A percentile compares a stretch with the other conserved stretches of the same genome.
These are phyloP conservation scores for Megaceryle torquata DNA, from an alignment of 2,113 vertebrate genomes.

Conservation along the genomic window DNA sequence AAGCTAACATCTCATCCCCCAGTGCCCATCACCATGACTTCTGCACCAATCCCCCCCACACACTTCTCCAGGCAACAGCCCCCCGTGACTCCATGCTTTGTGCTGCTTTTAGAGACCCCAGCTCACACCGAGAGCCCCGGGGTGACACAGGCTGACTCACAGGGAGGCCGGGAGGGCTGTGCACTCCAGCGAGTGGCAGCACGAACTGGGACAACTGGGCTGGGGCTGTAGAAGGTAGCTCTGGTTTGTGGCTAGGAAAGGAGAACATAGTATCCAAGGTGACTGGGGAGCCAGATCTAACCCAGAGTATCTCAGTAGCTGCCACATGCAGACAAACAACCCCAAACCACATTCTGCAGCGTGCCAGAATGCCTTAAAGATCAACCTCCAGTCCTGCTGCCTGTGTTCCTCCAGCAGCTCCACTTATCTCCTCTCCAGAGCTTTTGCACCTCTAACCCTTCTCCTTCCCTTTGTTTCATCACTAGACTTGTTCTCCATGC, in stretches of 20 bases:
- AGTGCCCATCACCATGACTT: not conserved
- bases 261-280: not conserved
- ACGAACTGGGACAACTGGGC: slow-evolving; percentile 73
- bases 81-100: rapidly evolving
- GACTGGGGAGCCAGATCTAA: not conserved
- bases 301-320: not conserved
- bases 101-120: not conserved
- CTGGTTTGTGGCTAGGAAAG: slow-evolving; percentile 79
- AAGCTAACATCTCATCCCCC: rapidly evolving
- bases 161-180: slow-evolving; percentile 78
- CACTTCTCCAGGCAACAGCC: not conserved
- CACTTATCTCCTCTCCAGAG: not conserved
- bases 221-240: slow-evolving; percentile 80
- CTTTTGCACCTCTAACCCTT: not conserved
- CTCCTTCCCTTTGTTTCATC: not conserved
- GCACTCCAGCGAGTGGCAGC: slow-evolving; percentile 83
- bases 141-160: slow-evolving; percentile 68
- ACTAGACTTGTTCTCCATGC: not conserved
- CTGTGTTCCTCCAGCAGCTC: not conserved
- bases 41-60: not conserved
- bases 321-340: not conserved
- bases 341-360: not conserved
- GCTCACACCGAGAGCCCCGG: rapidly evolving
- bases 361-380: not conserved
- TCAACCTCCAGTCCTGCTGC: not conserved